These are phyloP conservation scores for Gadus macrocephalus DNA, from an alignment of 2,113 vertebrate genomes.

Conservation along the genomic window DNA sequence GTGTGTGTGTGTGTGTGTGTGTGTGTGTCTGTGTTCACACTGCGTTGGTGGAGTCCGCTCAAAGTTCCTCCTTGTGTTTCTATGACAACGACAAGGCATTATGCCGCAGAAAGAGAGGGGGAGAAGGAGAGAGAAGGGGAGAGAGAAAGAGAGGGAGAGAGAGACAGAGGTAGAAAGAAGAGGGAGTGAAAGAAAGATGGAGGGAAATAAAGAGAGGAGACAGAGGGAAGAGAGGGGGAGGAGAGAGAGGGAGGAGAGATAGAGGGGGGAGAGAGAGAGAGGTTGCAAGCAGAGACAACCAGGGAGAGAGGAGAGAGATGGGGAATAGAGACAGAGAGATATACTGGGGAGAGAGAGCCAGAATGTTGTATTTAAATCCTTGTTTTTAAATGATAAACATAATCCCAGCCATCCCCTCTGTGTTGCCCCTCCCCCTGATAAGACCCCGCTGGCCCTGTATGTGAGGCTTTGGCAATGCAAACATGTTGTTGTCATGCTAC, in stretches of 20 bases:
- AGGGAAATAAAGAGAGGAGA: background rate
- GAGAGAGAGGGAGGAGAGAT: background rate
- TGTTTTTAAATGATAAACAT: no score
- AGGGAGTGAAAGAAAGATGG: background rate
- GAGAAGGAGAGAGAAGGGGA: background rate
- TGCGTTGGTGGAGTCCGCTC: no score
- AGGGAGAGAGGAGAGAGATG: background rate
- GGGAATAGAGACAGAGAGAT: background rate
- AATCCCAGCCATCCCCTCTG: no score
- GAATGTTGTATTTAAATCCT: no score
- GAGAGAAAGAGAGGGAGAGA: background rate
- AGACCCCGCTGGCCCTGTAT: no score
- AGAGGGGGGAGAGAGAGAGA: background rate
- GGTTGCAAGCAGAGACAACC: background rate
- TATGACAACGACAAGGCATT: no score
- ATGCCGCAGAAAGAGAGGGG: background rate
- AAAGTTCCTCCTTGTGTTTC: no score
- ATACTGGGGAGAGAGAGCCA: conserved; percentile 1
- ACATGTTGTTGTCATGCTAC: no score
- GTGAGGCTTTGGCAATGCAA: no score
- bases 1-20: no score
- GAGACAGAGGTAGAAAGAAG: background rate
- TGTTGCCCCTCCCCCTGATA: no score
- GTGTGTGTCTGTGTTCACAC: no score
- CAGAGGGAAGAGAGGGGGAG: conserved; percentile 5